Evolutionary conservation across 2,888 invertebrate species (phyloP), one percentile per base, ranked within the genome.

Genomic region (Cyclophora albipunctata): DNA sequence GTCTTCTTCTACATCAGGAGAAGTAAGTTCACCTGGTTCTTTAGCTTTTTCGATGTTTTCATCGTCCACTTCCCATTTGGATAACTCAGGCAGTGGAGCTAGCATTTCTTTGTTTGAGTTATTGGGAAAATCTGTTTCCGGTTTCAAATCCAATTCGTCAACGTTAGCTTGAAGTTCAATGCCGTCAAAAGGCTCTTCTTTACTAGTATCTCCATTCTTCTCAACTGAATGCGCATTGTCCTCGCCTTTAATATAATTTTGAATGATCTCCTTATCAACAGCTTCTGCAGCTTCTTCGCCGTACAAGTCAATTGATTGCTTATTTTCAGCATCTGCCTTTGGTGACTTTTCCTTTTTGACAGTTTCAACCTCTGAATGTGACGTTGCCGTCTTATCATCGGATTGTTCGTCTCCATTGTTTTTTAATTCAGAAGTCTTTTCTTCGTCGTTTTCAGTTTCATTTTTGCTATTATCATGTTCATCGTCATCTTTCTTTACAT

Each of bases 21-120:
- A 81, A 7, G 83, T 77, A 34, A 89, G 81, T 65, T 90, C 90
- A 20, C 89, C 89, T 0, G 82, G 81, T 65, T 84, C 86, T 63
- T 79, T 87, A 7, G 66, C 55, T 55, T 89, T 90, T 48, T 86
- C 86, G 43, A 58, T 58, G 53, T 81, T 72, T 53, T 85, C 85
- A 42, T 92, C 91, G 48, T 94, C 94, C 37, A 95, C 91, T 80
- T 97, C 97, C 97, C 97, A 97, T 79, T 96, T 96, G 1, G 96
- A 96, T 47, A 93, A 84, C 69, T 94, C 96, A 0, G 96, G 95
- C 53, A 95, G 64, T 2, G 92, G 92, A 7, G 94, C 94, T 48
- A 94, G 75, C 73, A 94, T 91, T 75, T 93, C 93, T 64, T 90
- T 88, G 51, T 59, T 73, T 20, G 56, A 44, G 54, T 73, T 76